Evolutionary conservation across 2,888 invertebrate species (phyloP), one percentile per base, ranked within the genome.

Genomic region (Philaethria dido): DNA sequence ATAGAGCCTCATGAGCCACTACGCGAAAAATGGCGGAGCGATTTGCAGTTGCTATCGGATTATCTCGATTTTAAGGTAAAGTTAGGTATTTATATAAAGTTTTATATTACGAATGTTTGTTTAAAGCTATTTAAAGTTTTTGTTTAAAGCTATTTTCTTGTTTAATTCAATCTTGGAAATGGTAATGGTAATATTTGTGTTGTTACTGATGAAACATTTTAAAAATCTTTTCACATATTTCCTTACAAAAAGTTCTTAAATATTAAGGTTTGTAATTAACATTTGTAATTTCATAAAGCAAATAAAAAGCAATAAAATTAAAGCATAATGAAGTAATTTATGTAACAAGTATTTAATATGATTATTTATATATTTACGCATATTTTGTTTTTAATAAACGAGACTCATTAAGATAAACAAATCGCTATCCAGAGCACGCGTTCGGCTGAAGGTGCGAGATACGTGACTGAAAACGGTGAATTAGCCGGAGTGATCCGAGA

Each of bases 41-140:
- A 95, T 78, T 83, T 95, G 69, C 94, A 95, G 78, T 78, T 95
- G 61, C 82, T 94, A 33, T 94, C 95, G 0, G 93, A 93, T 79
- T 95, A 93, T 81, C 82, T 95, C 68, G 94, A 95, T 72, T 92
- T 87, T 75, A 95, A 95, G 92, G 95, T 94, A 44, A 33, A 61
- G 14, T 36, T 61, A 20, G 1, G 1, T 48, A 62, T 62, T 36
- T 48, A 44, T 29, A 25, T 25, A 25, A 60, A 45, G 8, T 16
- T 2, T 25, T 20, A 42, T 18, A n/a, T 48, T 36, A 20, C 11
- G 9, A 29, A 8, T 52, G 14, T 50, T 8, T 25, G 11, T 42
- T 57, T 22, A 16, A 57, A 42, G 39, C 18, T 3, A 20, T 39
- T 55, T 55, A n/a, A 25, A 22, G 22, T 6, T 57, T 42, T 39